Base-by-base conservation (phyloP, 2,888 invertebrate species). In the Archips crataeganus region DNA sequence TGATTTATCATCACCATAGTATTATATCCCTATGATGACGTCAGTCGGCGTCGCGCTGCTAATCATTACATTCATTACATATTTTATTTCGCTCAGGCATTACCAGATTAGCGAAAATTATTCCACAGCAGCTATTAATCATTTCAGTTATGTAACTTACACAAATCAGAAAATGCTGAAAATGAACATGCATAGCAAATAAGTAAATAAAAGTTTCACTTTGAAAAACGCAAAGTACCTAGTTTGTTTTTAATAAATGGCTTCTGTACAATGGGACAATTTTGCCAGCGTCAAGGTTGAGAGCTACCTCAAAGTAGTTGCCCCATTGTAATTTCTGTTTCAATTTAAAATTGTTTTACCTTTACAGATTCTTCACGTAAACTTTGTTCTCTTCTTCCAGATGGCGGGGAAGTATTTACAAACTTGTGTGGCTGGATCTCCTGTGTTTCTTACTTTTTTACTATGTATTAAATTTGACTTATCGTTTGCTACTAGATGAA, bases 381-480 rank as follows among this genome's bases (percentile, higher is more conserved):
- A 51, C 8, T 54, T 6, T 57, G 9, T 32, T 57, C 10, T 57
- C 32, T 77, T 75, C 79, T 96, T 96, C 77, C 95, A 98, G 98
- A 95, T 99, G 99, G 99, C 96, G 96, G 79, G 99, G 98, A 60
- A 98, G 98, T 87, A 97, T 99, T 83, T 99, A 99, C 96, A 99
- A 99, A 92, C 93, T 99, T 79, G 97, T 99, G 76, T 99, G 98
- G 98, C 95, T 98, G 79, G 99, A 99, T 89, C 95, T 98, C 70
- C 85, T 97, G 42, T 95, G 97, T 69, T 99, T 98, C 88, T 95
- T 98, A 76, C 91, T 96, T 49, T 87, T 97, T 70, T 99, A 98
- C 88, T 98, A 98, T 85, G 83, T 95, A 59, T 95, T 99, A 77
- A 98, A 97, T 89, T 88, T 97, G 77, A 93, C 96, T 2, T 99